A percentile compares a stretch with the other conserved stretches of the same genome.
Evolutionary conservation across 2,797 vertebrate species (phyloP).

Genomic region (Helicolenus hilgendorfi): DNA sequence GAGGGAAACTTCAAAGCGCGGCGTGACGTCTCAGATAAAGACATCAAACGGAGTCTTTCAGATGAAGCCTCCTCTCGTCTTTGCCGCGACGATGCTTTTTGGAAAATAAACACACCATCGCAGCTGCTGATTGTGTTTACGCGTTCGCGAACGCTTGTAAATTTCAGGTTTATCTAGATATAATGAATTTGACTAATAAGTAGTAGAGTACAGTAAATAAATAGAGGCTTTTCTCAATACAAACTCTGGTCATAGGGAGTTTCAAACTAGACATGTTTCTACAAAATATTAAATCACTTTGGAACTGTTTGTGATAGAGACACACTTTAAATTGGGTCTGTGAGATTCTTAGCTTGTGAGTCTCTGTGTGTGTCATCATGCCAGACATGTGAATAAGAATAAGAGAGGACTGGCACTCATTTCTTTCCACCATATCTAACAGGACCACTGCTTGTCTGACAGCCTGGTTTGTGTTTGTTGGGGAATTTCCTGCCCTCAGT

Average conservation of each 20-base stretch:
- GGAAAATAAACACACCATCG: constrained; percentile 29
- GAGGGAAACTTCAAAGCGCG: constrained; percentile 61
- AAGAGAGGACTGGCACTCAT: too few species aligned
- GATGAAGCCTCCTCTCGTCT: constrained; percentile 19
- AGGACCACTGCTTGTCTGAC: neutral
- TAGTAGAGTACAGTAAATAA: neutral
- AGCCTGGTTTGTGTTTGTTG: neutral
- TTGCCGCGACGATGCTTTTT: neutral
- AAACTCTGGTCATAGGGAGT: neutral
- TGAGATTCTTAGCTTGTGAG: neutral
- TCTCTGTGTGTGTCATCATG: too few species aligned
- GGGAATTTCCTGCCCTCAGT: constrained; percentile 2
- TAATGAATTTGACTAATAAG: neutral
- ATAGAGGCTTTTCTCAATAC: neutral
- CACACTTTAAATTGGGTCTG: neutral
- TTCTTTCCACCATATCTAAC: too few species aligned
- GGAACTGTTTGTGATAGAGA: neutral
- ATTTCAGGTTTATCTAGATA: neutral
- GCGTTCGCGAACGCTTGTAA: neutral
- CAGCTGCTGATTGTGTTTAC: constrained; percentile 17
- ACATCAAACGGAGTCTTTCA: constrained; percentile 65
- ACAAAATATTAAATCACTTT: neutral
- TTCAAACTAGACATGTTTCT: neutral
- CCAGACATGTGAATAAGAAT: too few species aligned
- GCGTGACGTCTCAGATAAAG: constrained; percentile 46